Percentiles rank a stretch among this genome's conserved stretches.
phyloP scores from a whole-genome alignment of 2,113 vertebrate species.

The cat (Felis catus) region DNA sequence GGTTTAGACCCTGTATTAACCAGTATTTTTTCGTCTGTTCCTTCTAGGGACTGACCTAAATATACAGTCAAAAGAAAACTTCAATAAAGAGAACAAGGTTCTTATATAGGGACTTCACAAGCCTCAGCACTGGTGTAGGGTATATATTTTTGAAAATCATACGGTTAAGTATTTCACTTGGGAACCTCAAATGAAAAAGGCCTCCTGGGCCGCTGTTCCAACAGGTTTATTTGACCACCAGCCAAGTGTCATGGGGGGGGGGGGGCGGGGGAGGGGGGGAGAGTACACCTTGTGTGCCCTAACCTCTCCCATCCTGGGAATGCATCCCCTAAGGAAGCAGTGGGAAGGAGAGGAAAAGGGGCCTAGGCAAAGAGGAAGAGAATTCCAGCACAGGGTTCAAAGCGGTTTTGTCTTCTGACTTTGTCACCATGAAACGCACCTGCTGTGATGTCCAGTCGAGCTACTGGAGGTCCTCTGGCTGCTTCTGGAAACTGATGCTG shows the following conservation, averaged over 20 bases:
- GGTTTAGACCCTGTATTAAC: background rate
- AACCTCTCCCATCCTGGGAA: background rate
- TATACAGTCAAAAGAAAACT: slow-evolving; percentile 27
- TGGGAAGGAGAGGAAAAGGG: background rate
- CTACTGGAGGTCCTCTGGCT: slow-evolving; percentile 85
- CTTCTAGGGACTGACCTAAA: background rate
- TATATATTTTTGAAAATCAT: background rate
- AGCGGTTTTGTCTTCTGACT: slow-evolving; percentile 11
- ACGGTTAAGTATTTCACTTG: background rate
- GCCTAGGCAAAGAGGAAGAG: background rate
- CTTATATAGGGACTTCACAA: background rate
- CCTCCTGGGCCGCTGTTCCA: background rate
- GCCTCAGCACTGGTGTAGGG: background rate
- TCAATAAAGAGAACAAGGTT: background rate
- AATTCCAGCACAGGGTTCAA: background rate
- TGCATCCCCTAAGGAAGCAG: background rate
- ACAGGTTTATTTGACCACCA: background rate
- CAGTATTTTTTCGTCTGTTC: background rate
- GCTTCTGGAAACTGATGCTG: slow-evolving; percentile 92
- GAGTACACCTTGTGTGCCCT: background rate
- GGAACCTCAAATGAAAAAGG: background rate
- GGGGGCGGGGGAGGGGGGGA: background rate
- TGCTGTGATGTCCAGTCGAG: slow-evolving; percentile 82
- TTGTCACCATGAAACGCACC: slow-evolving; percentile 82
- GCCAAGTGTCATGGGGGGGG: background rate